A percentile compares a stretch with the other conserved stretches of the same genome.
Evolutionary conservation across 2,797 vertebrate genomes (phyloP).

Genomic region (Crypturellus tataupa): DNA sequence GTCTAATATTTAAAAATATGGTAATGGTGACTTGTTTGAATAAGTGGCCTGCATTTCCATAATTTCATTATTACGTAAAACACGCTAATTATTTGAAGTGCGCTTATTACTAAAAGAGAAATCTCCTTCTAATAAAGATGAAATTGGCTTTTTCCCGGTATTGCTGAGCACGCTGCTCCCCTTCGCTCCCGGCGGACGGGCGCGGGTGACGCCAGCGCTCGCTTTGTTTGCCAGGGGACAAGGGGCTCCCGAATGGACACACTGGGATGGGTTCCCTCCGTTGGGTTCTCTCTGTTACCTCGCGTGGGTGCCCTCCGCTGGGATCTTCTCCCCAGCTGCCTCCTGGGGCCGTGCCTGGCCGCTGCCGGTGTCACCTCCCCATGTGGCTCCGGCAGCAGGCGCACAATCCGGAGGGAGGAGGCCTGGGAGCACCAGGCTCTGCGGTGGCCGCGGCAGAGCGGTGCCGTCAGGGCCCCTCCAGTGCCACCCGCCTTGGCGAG

Average conservation of each 20-base stretch:
- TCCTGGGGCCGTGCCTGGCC: no score
- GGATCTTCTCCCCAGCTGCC: no score
- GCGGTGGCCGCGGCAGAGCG: no score
- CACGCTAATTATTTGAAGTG: conserved; percentile 97
- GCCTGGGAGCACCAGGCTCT: no score
- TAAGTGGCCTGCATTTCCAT: conserved; percentile 93
- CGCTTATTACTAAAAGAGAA: conserved; percentile 93
- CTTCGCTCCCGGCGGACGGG: conserved; percentile 73
- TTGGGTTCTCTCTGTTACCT: no score
- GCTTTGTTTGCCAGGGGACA: conserved; percentile 41
- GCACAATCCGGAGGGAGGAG: no score
- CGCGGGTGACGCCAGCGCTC: conserved; percentile 26
- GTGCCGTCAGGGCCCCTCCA: no score
- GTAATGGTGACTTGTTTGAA: conserved; percentile 94
- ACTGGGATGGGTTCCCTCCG: neutral
- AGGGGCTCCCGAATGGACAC: neutral
- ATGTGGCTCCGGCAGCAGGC: no score
- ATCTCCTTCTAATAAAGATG: conserved; percentile 95
- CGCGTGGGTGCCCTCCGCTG: no score
- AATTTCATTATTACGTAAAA: conserved; percentile 98
- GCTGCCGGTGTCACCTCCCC: no score
- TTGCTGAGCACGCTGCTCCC: conserved; percentile 64
- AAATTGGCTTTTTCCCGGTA: conserved; percentile 88
- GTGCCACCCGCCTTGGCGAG: no score
- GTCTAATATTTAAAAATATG: conserved; percentile 99